Evolutionary conservation across 2,888 invertebrate genomes (phyloP).

Genomic region (Alloscopus bannaensis): DNA sequence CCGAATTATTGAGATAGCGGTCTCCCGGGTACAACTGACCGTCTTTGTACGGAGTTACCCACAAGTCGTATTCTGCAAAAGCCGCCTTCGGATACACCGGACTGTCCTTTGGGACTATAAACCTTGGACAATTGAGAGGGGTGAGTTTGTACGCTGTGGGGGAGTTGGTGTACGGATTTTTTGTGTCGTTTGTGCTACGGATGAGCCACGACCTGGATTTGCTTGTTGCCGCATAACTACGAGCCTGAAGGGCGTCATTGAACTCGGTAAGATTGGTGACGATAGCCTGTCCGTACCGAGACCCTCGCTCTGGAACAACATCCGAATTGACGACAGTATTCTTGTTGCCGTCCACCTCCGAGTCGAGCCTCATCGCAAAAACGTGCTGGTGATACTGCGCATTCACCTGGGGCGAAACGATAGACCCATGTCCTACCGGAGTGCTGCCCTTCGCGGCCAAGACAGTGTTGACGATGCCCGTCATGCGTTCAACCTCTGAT

Average conservation of each 20-base stretch:
- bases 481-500: slow-evolving; percentile 44
- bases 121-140: slow-evolving; percentile 23
- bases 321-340: slow-evolving; percentile 59
- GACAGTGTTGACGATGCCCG: slow-evolving; percentile 54
- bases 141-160: slow-evolving; percentile 54
- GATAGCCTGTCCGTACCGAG: slow-evolving; percentile 51
- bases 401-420: slow-evolving; percentile 48
- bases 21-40: slow-evolving; percentile 62
- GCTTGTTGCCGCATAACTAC: slow-evolving; percentile 27
- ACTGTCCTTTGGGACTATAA: slow-evolving; percentile 44
- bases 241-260: slow-evolving; percentile 20
- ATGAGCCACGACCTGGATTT: slow-evolving; percentile 48
- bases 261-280: slow-evolving; percentile 26
- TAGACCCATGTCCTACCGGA: slow-evolving; percentile 19
- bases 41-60: slow-evolving; percentile 61
- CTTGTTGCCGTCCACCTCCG: slow-evolving; percentile 62
- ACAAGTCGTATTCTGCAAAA: slow-evolving; percentile 58
- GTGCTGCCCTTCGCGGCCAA: slow-evolving; percentile 23
- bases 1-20: slow-evolving; percentile 51
- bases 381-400: slow-evolving; percentile 72
- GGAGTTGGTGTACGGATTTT: slow-evolving; percentile 22
- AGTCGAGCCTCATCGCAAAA: slow-evolving; percentile 66
- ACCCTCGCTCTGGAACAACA: slow-evolving; percentile 18
- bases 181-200: slow-evolving; percentile 10
- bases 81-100: slow-evolving; percentile 44